These are phyloP conservation scores for Macropus fuliginosus DNA, from an alignment of 2,797 vertebrate genomes.

Conservation along the genomic window DNA sequence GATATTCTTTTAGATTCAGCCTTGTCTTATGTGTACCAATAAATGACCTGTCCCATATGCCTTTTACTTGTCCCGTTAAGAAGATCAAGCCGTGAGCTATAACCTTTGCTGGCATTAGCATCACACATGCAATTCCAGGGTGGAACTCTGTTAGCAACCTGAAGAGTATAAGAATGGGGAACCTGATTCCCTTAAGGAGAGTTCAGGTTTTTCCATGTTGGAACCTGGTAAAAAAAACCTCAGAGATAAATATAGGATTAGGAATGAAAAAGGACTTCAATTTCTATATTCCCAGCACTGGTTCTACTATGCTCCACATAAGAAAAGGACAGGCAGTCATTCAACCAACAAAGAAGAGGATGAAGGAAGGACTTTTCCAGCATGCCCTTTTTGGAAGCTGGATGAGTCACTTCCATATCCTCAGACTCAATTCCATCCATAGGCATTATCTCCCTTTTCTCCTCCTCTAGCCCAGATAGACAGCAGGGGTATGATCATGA, in stretches of 20 bases:
- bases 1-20: too few relatives aligned
- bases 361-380: not conserved
- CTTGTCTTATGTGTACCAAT: too few relatives aligned
- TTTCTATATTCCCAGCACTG: not conserved
- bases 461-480: too few relatives aligned
- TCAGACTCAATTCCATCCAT: not conserved
- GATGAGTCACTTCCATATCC: not conserved
- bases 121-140: not conserved
- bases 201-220: not conserved
- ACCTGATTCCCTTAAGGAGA: not conserved
- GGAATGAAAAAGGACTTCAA: not conserved
- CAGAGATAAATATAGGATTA: not conserved
- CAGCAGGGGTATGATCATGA: too few relatives aligned
- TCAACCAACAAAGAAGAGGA: not conserved
- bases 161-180: not conserved
- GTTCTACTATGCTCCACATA: not conserved
- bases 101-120: not conserved
- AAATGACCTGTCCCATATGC: too few relatives aligned
- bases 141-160: not conserved
- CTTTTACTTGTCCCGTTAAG: too few relatives aligned
- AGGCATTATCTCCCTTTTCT: too few relatives aligned
- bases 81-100: not conserved
- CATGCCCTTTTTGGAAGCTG: not conserved
- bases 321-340: not conserved
- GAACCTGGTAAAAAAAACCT: not conserved